phyloP scores from a whole-genome alignment of 2,888 invertebrate genomes.

The Dolichopus griseipennis region DNA sequence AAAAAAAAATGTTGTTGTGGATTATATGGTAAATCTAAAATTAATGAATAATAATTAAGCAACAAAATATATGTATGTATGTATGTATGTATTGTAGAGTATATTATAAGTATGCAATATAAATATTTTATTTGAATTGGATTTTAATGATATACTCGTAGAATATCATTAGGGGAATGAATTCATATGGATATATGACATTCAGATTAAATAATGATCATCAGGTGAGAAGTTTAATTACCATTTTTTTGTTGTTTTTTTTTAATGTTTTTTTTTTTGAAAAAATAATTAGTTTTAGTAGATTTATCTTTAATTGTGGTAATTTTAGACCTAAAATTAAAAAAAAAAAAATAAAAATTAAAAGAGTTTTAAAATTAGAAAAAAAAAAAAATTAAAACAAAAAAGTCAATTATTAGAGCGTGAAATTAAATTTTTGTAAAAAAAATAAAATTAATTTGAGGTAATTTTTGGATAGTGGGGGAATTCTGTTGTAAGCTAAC shows the following conservation, averaged over 20 bases:
- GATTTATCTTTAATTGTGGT: neutral
- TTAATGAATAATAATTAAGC: constrained; percentile 1
- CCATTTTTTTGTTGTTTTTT: no score
- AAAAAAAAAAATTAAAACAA: neutral
- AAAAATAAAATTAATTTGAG: neutral
- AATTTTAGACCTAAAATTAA: neutral
- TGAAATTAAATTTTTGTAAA: neutral
- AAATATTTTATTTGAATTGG: no score
- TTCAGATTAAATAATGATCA: neutral
- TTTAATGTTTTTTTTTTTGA: no score
- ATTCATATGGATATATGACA: neutral
- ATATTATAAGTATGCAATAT: neutral
- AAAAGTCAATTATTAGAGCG: neutral
- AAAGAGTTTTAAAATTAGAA: neutral
- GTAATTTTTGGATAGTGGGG: no score
- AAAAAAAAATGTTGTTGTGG: neutral
- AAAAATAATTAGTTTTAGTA: neutral
- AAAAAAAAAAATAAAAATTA: neutral
- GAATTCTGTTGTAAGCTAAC: no score
- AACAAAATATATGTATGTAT: neutral
- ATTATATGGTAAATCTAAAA: constrained; percentile 4
- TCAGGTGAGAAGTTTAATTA: neutral
- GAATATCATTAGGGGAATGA: no score
- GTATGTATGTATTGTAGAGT: no score
- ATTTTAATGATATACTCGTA: no score